phyloP scores from a whole-genome alignment of 2,797 vertebrate species.

The Epinephelus awoara region DNA sequence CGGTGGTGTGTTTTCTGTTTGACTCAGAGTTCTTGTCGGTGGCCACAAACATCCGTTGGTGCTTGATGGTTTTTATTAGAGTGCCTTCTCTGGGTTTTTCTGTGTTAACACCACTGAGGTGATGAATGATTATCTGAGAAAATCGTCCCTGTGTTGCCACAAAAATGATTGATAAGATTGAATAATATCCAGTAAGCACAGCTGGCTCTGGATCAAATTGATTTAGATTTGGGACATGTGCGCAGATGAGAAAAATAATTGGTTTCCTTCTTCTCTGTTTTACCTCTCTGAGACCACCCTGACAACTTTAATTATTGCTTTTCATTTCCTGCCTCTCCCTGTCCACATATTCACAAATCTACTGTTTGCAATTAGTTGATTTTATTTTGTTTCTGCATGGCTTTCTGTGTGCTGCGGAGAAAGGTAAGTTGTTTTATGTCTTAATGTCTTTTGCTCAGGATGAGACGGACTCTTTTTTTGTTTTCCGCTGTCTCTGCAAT shows the following conservation, averaged over 20 bases:
- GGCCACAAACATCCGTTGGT: slow-evolving; percentile 17
- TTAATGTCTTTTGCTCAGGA: not conserved
- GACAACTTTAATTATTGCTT: slow-evolving; percentile 33
- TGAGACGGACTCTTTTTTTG: not conserved
- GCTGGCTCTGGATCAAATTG: slow-evolving; percentile 14
- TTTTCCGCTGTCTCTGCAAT: not conserved
- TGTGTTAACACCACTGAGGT: slow-evolving; percentile 26
- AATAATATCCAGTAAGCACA: not conserved
- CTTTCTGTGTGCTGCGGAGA: slow-evolving; percentile 67
- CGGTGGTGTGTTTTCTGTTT: slow-evolving; percentile 58
- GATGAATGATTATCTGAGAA: slow-evolving; percentile 9
- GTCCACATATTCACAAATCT: slow-evolving; percentile 33
- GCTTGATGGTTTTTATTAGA: slow-evolving; percentile 28
- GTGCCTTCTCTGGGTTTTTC: slow-evolving; percentile 27
- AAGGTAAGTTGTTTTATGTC: slow-evolving; percentile 55
- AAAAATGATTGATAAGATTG: not conserved
- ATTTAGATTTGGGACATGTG: slow-evolving; percentile 1
- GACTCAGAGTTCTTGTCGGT: slow-evolving; percentile 29
- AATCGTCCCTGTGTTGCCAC: slow-evolving; percentile 21
- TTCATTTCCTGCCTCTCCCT: slow-evolving; percentile 48
- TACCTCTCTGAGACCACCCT: slow-evolving; percentile 22
- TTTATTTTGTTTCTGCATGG: slow-evolving; percentile 65
- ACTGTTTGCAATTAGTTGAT: slow-evolving; percentile 45
- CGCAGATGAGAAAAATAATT: not conserved
- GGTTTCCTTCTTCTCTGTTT: slow-evolving; percentile 5